Conservation (phyloP, 2,113 vertebrate genomes). For the Ptilonorhynchus violaceus region DNA sequence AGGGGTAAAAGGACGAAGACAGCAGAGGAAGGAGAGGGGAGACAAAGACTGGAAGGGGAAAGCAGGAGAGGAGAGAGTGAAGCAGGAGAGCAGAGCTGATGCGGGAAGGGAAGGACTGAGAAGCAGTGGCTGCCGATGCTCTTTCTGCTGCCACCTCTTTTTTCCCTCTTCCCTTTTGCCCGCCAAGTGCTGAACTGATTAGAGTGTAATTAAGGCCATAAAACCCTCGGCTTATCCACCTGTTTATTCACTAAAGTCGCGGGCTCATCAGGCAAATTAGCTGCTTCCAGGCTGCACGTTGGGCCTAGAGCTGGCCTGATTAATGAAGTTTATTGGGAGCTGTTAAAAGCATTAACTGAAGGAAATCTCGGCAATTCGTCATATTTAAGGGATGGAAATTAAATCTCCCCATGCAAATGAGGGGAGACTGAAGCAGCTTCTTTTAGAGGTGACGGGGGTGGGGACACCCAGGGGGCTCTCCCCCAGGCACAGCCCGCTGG, state of each 20-base stretch:
- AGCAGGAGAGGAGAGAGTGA: not conserved
- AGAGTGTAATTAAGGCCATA: conserved; percentile 98
- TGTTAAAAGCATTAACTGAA: conserved; percentile 99
- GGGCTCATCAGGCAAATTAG: conserved; percentile 94
- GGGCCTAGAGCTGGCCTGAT: conserved; percentile 90
- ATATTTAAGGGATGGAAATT: conserved; percentile 98
- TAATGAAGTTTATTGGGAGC: conserved; percentile 99
- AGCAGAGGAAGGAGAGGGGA: not conserved
- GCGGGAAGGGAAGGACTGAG: not conserved
- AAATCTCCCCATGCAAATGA: conserved; percentile 89
- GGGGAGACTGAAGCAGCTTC: conserved; percentile 61
- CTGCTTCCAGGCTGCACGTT: conserved; percentile 80
- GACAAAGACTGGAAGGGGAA: not conserved
- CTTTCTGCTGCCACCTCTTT: not conserved
- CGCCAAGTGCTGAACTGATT: conserved; percentile 96
- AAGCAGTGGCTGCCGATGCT: not conserved
- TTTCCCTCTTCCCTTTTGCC: conserved; percentile 69
- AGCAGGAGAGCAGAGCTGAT: not conserved
- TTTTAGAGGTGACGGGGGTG: conserved; percentile 73
- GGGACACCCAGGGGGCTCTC: not conserved
- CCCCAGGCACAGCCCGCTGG: not conserved
- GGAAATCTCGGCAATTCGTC: conserved; percentile 97
- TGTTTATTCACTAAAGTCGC: conserved; percentile 92
- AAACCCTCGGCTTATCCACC: conserved; percentile 99
- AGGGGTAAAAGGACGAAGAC: not conserved